Base-by-base conservation (phyloP, 2,797 vertebrate species). In the Acanthurus tractus region DNA sequence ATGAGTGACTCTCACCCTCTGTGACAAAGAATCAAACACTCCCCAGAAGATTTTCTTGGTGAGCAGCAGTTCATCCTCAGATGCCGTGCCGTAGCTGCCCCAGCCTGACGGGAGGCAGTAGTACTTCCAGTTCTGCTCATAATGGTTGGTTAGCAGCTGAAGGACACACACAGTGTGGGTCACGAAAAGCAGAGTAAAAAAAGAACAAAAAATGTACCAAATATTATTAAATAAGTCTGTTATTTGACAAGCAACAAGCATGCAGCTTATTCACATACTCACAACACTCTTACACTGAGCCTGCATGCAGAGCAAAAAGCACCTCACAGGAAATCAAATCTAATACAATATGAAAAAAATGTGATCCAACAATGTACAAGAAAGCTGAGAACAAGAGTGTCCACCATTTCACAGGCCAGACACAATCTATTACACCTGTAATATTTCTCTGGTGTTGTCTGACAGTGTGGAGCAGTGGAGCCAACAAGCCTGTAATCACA, bases 31-130 rank as follows among this genome's bases (percentile, higher is more conserved):
- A 84, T 99, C 98, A 89, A 99, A 98, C 80, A 98, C 97, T 63
- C 98, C 98, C 98, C 98, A 99, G 94, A 99, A 99, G 87, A 99
- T 97, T 86, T 98, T 99, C 94, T 99, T 98, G 12, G 98, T 98
- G 91, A 99, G 96, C 70, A 97, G 97, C 1, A 99, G 91, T 76
- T 99, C 98, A 74, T 99, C 98, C 77, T 97, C 98, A 22, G 96
- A 96, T 1, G 98, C 97, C 56, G 97, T 96, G 63, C 98, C 98
- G 7, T 96, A 98, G 93, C 95, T 96, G 23, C 97, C 97, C 86
- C 97, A 98, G 93, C 97, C 97, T 7, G 96, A 97, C 2, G 98
- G 98, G 73, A 99, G 96, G 84, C 98, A 99, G 94, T 99, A 99
- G 80, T 96, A 99, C 93, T 99, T 99, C 98, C 98, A 99, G 93